A percentile compares a stretch with the other conserved stretches of the same genome.
Evolutionary conservation across 2,797 vertebrate species (phyloP).

Genomic region (Thunnus albacares): DNA sequence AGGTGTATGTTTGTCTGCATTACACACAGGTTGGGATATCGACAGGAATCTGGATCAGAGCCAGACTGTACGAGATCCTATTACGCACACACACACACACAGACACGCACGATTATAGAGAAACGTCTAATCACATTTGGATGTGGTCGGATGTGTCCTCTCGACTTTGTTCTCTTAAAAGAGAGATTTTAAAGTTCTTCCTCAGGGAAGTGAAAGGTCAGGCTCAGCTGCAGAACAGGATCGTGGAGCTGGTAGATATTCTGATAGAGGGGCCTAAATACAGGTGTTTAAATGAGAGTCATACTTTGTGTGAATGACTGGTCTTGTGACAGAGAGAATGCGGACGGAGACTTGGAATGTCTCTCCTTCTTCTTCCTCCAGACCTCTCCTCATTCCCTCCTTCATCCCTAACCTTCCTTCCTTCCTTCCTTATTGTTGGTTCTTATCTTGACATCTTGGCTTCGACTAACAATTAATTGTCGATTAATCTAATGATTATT

Average conservation of each 20-base stretch:
- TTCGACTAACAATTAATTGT: too few species aligned
- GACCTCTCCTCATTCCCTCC: background rate
- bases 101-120: background rate
- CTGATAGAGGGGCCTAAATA: background rate
- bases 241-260: background rate
- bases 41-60: conserved; percentile 39
- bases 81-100: conserved; percentile 33
- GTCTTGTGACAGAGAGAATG: background rate
- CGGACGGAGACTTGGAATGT: background rate
- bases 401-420: background rate
- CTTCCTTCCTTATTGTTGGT: too few species aligned
- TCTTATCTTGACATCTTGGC: too few species aligned
- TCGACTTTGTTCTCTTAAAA: background rate
- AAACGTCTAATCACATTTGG: background rate
- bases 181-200: conserved; percentile 2
- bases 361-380: background rate
- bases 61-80: conserved; percentile 42
- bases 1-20: conserved; percentile 44
- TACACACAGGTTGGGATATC: conserved; percentile 49
- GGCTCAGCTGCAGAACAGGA: background rate
- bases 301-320: background rate
- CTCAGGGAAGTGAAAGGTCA: background rate
- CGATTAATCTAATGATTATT: background rate
- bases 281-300: conserved; percentile 13
- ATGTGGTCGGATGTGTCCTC: background rate